These are phyloP conservation scores for Drosophila ananassae DNA, from an alignment of 1,140 invertebrate species.

Conservation along the genomic window DNA sequence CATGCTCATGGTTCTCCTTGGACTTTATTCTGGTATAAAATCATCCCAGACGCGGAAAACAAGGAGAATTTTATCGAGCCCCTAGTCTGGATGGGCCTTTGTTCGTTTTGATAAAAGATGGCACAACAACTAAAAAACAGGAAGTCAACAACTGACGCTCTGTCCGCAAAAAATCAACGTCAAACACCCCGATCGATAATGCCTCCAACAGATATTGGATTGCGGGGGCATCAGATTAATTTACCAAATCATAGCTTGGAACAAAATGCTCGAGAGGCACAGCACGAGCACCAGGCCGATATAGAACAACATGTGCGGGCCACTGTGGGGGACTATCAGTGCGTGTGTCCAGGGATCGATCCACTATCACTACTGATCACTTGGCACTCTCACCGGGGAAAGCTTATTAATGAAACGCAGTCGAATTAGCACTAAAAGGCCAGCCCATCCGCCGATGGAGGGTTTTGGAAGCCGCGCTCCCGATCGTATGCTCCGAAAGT, in stretches of 20 bases:
- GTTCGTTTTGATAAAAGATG: slow-evolving; percentile 46
- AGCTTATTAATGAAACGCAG: slow-evolving; percentile 13
- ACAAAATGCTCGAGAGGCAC: slow-evolving; percentile 41
- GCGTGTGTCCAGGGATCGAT: background rate
- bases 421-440: slow-evolving; percentile 34
- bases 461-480: slow-evolving; percentile 12
- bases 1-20: no score
- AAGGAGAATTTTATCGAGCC: background rate
- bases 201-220: background rate
- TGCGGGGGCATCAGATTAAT: slow-evolving; percentile 9
- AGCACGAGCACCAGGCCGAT: slow-evolving; percentile 41
- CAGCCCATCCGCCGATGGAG: background rate
- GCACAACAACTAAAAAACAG: slow-evolving; percentile 49
- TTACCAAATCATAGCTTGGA: slow-evolving; percentile 64
- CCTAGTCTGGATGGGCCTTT: slow-evolving; percentile 34
- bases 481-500: slow-evolving; percentile 17
- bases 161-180: slow-evolving; percentile 5
- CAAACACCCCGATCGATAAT: slow-evolving; percentile 11
- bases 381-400: background rate
- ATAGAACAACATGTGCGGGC: slow-evolving; percentile 41
- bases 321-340: slow-evolving; percentile 13
- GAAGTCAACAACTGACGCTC: slow-evolving; percentile 44
- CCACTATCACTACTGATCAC: slow-evolving; percentile 19
- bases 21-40: no score
- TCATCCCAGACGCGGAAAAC: no score